Conservation (phyloP, 2,113 vertebrate species). For the Strigops habroptila region DNA sequence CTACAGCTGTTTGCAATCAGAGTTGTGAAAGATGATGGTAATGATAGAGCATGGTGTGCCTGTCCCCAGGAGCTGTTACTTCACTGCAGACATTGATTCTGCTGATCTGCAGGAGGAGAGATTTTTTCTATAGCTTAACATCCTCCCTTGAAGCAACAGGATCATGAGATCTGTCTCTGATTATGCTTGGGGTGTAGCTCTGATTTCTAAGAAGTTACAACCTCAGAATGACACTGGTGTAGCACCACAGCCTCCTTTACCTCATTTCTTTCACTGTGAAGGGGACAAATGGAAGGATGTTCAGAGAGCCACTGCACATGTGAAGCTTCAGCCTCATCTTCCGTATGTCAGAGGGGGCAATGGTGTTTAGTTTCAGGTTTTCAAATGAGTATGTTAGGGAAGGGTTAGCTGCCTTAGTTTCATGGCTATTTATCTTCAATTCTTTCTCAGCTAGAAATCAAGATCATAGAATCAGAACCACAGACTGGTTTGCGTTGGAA, state of each 20-base stretch:
- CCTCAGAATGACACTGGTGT: not conserved
- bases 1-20: not conserved
- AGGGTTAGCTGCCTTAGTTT: not conserved
- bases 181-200: not conserved
- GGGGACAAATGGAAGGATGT: not conserved
- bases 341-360: rapidly evolving
- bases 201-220: not conserved
- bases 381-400: not conserved
- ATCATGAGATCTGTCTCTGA: not conserved
- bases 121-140: not conserved
- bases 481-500: not conserved
- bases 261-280: not conserved
- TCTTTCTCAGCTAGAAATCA: not conserved
- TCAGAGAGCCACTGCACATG: rapidly evolving
- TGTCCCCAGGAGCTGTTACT: not conserved
- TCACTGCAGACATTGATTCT: not conserved
- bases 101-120: not conserved
- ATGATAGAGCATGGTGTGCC: not conserved
- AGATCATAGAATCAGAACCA: not conserved
- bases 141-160: not conserved
- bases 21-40: not conserved
- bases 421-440: not conserved
- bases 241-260: not conserved
- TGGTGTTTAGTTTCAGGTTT: not conserved
- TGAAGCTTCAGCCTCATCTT: not conserved